Base-by-base conservation (phyloP, 2,797 vertebrate species). In the Vipera ursinii region DNA sequence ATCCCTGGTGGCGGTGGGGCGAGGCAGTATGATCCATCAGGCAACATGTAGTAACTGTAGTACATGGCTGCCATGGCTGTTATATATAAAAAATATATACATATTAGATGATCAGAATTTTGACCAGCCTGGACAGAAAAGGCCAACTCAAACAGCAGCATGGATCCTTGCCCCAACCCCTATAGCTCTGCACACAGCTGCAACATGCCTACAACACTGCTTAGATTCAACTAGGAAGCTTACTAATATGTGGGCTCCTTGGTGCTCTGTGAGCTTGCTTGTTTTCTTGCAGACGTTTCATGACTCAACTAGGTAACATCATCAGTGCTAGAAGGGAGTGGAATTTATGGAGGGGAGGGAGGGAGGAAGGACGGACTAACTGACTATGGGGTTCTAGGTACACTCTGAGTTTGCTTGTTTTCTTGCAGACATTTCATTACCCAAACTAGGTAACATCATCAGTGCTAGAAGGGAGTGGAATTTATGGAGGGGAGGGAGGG, bases 1-100 rank as follows among this genome's bases (percentile, higher is more conserved):
- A 99, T 98, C 5, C 98, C 99, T 0, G 99, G 99, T 4, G 99
- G 98, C 0, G 99, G 99, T 0, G 99, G 99, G 0, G 99, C 99
- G 78, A 99, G 97, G 98, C 99, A 99, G 94, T 98, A 99, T 0
- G 98, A 98, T 24, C 99, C 99, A 8, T 99, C 99, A 0, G 99
- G 99, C 51, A 99, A 97, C 98, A 99, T 98, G 96, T 99, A 99
- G 97, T 99, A 99, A 94, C 99, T 99, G 73, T 99, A 99, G 97
- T 99, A 99, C 97, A 99, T 97, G 87, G 98, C 98, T n/a, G 98
- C 97, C 94, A 98, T 94, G 0, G 98, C 96, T 3, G 98, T 98
- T 98, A 95, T 0, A 38, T 38, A 38, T 95, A 38, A 95, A 57
- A 88, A 96, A 28, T 93, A 88, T 38, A 38, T 38, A 32, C 1